Conservation (phyloP, 2,797 vertebrate genomes). For the Ara ararauna region DNA sequence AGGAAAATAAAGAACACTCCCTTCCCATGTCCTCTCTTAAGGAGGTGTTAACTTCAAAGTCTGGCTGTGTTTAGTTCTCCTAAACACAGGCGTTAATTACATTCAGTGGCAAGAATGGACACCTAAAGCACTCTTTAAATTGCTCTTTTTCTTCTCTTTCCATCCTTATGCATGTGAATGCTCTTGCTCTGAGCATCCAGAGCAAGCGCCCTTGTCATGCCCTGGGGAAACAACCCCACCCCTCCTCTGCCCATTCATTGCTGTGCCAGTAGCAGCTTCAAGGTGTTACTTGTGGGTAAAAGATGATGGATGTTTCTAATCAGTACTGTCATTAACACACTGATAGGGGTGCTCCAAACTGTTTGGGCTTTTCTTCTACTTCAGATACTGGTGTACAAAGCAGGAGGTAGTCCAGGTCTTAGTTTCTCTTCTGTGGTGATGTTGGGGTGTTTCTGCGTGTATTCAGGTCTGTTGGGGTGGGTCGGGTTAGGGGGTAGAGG, state of each 20-base stretch:
- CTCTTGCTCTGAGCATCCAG: not conserved
- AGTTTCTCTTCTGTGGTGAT: not conserved
- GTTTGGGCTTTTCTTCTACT: not conserved
- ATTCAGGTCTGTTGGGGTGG: not conserved
- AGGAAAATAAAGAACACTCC: conserved; percentile 69
- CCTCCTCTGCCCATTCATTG: not conserved
- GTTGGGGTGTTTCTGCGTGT: not conserved
- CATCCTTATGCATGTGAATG: not conserved
- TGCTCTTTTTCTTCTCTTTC: not conserved
- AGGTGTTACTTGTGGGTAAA: not conserved
- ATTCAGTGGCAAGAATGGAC: not conserved
- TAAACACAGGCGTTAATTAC: conserved; percentile 26
- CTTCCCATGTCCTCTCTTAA: conserved; percentile 42
- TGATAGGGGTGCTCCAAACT: not conserved
- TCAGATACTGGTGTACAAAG: not conserved
- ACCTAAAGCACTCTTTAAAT: not conserved
- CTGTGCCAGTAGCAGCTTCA: not conserved
- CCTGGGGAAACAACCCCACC: not conserved
- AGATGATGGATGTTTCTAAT: not conserved
- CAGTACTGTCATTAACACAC: not conserved
- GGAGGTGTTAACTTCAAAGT: conserved; percentile 68
- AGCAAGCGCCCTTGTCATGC: not conserved
- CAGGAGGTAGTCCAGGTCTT: not conserved
- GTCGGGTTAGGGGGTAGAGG: not conserved
- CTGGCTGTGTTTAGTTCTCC: not conserved